A percentile compares a stretch with the other conserved stretches of the same genome.
phyloP scores from a whole-genome alignment of 2,113 vertebrate species.

The Glaucomys volans region DNA sequence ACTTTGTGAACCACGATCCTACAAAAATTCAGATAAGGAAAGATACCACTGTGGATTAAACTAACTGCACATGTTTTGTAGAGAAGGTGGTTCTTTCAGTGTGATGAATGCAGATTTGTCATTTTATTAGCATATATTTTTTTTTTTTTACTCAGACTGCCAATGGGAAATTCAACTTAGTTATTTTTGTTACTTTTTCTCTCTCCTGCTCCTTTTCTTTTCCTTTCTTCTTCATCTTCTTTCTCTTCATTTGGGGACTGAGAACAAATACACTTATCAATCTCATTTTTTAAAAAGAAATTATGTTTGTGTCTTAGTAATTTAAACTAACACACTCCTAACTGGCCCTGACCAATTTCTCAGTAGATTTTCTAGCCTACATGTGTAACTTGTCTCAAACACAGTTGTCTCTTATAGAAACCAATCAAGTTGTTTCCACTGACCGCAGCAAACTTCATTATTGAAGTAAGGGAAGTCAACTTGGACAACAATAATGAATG shows the following conservation, averaged over 20 bases:
- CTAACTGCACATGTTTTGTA: neutral
- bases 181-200: neutral
- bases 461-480: neutral
- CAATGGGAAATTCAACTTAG: neutral
- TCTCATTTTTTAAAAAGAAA: slow-evolving; percentile 29
- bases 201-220: neutral
- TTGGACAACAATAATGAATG: neutral
- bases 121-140: neutral
- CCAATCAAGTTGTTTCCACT: slow-evolving; percentile 19
- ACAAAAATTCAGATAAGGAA: neutral
- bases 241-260: neutral
- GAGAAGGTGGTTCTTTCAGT: neutral
- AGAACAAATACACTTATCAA: neutral
- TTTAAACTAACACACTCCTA: neutral
- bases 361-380: neutral
- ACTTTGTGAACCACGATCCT: neutral
- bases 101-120: neutral
- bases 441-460: slow-evolving; percentile 5
- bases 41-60: neutral
- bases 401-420: slow-evolving; percentile 43
- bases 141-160: neutral
- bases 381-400: neutral
- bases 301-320: neutral
- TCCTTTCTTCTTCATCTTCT: neutral
- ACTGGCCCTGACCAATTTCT: slow-evolving; percentile 11